phyloP scores from a whole-genome alignment of 1,140 invertebrate species.

The Brachionus angularis region DNA sequence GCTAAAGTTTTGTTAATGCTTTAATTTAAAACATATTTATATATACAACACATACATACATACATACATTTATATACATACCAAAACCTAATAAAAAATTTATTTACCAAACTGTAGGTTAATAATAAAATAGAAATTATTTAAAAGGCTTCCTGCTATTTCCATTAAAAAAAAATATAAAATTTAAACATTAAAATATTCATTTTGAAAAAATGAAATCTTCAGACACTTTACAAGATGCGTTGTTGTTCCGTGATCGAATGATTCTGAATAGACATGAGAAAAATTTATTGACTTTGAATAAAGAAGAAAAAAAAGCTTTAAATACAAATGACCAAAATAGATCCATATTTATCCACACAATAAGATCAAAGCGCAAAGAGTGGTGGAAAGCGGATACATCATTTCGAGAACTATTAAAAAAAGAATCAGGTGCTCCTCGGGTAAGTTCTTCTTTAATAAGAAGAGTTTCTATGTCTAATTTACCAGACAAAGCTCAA shows the following conservation, averaged over 20 bases:
- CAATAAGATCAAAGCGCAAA: background rate
- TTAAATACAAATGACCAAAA: background rate
- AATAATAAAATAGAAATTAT: no score
- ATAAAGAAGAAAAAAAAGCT: conserved; percentile 14
- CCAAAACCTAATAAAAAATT: no score
- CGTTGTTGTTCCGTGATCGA: background rate
- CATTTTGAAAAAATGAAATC: conserved; percentile 11
- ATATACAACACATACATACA: no score
- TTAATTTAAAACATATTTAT: no score
- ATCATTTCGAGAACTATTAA: conserved; percentile 6
- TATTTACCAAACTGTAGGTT: no score
- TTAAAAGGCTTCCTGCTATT: no score
- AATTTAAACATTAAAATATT: background rate
- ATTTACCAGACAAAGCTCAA: no score
- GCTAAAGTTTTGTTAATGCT: no score
- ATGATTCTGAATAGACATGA: background rate
- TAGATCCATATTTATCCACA: background rate
- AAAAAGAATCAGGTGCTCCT: no score
- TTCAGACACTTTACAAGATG: conserved; percentile 16
- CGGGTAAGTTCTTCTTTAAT: no score
- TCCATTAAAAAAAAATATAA: background rate
- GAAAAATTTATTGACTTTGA: background rate
- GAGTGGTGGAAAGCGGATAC: conserved; percentile 30
- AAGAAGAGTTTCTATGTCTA: no score
- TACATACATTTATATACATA: no score